A percentile compares a stretch with the other conserved stretches of the same genome.
These are phyloP conservation scores for Onychostoma macrolepis DNA, from an alignment of 2,113 vertebrate species.

Conservation along the genomic window DNA sequence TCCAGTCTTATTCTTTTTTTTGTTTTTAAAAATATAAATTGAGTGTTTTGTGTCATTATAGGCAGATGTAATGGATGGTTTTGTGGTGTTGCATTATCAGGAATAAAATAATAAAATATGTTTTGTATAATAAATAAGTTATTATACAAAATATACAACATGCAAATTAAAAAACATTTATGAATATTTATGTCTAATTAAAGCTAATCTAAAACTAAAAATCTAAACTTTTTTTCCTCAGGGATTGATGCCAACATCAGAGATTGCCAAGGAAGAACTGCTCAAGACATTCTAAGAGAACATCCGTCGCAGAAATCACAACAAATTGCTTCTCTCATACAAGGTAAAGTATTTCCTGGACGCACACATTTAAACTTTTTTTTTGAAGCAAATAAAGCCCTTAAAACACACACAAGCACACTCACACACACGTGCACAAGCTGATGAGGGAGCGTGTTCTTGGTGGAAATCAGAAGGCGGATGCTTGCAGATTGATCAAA, in stretches of 20 bases:
- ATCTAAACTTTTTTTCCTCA: constrained; percentile 68
- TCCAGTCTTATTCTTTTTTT: no score
- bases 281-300: constrained; percentile 92
- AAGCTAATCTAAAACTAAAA: background rate
- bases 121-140: no score
- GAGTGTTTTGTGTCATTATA: background rate
- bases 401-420: constrained; percentile 34
- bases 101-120: background rate
- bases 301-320: constrained; percentile 93
- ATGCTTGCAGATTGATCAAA: constrained; percentile 51
- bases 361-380: constrained; percentile 18
- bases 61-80: background rate
- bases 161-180: background rate
- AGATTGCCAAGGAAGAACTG: constrained; percentile 87
- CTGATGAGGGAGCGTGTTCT: background rate
- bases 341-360: constrained; percentile 78
- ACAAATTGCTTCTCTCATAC: constrained; percentile 92
- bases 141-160: background rate
- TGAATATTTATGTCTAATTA: background rate
- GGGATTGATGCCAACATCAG: constrained; percentile 90
- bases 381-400: background rate
- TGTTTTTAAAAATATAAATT: no score
- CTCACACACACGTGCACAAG: constrained; percentile 8
- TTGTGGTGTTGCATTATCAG: background rate
- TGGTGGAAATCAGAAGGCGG: background rate